Conservation (phyloP, 1,140 invertebrate species). For the Berghia stephanieae region DNA sequence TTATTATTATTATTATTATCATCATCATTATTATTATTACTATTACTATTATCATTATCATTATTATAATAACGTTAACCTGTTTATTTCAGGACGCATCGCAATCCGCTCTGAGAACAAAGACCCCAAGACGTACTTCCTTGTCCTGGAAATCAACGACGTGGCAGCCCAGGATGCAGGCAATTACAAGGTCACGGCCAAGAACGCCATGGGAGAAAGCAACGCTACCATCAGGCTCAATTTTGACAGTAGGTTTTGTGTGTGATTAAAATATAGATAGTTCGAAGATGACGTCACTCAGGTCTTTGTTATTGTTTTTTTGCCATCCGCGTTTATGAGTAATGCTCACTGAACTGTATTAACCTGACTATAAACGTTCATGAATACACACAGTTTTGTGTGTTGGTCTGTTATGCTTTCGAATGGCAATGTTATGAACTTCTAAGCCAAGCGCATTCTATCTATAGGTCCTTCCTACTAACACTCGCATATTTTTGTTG, state of each 20-base stretch:
- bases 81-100: conserved; percentile 54
- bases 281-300: too few species aligned
- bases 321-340: too few species aligned
- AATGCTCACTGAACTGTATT: too few species aligned
- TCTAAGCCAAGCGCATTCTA: too few species aligned
- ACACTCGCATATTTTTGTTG: neutral
- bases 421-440: too few species aligned
- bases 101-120: conserved; percentile 69
- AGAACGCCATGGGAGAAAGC: conserved; percentile 97
- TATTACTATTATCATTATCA: neutral
- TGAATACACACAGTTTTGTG: too few species aligned
- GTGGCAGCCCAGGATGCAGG: conserved; percentile 95
- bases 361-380: too few species aligned
- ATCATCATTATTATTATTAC: conserved; percentile 1
- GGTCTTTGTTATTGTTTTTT: too few species aligned
- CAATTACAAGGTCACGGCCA: conserved; percentile 98
- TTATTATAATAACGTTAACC: neutral
- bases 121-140: conserved; percentile 85
- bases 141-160: conserved; percentile 91
- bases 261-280: too few species aligned
- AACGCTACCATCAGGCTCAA: conserved; percentile 99
- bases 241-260: conserved; percentile 80
- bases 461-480: too few species aligned
- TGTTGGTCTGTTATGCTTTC: too few species aligned
- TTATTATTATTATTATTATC: neutral